phyloP scores from a whole-genome alignment of 2,113 vertebrate genomes.

The Phaethon lepturus region DNA sequence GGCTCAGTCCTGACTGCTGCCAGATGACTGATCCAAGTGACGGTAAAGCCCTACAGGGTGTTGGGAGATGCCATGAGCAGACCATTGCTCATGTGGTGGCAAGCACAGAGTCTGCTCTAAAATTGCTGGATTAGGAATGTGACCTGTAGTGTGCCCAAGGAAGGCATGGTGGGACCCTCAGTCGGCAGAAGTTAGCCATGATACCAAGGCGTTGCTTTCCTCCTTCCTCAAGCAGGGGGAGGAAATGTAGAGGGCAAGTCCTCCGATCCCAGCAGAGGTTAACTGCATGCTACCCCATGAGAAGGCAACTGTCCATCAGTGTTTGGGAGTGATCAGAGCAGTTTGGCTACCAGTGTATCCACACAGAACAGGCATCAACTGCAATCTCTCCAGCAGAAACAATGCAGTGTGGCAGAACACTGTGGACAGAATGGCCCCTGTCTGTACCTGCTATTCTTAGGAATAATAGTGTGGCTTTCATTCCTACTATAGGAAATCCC shows the following conservation, averaged over 20 bases:
- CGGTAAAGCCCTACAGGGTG: neutral
- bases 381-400: neutral
- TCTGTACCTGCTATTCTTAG: neutral
- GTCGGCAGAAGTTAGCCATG: neutral
- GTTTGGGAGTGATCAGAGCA: rapidly evolving
- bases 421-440: neutral
- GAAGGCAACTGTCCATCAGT: neutral
- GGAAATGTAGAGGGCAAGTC: neutral
- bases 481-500: neutral
- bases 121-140: neutral
- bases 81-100: neutral
- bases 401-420: neutral
- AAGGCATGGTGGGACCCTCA: neutral
- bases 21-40: neutral
- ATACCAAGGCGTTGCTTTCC: neutral
- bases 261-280: neutral
- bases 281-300: neutral
- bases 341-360: neutral
- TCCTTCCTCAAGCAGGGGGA: neutral
- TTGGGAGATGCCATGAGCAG: neutral
- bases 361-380: rapidly evolving
- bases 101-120: neutral
- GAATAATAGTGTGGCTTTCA: neutral
- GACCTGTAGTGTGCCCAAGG: neutral
- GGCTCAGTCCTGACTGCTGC: neutral